These are phyloP conservation scores for Atopsyche davidsoni DNA, from an alignment of 1,140 invertebrate species.

Conservation along the genomic window DNA sequence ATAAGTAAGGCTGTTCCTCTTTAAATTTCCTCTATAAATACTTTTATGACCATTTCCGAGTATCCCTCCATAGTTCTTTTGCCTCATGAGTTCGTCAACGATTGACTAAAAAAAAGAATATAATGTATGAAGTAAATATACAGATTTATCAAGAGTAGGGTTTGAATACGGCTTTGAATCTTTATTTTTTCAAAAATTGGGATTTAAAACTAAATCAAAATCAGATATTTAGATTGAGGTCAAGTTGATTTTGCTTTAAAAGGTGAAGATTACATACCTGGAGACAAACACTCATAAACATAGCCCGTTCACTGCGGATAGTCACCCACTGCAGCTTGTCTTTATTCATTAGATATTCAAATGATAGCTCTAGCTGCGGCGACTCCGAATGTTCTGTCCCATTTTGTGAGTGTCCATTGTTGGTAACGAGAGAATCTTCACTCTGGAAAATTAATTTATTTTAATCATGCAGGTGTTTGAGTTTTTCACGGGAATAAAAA, in stretches of 20 bases:
- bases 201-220: too few species aligned
- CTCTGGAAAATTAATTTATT: constrained; percentile 19
- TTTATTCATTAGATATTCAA: constrained; percentile 93
- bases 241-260: too few species aligned
- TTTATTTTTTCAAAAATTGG: too few species aligned
- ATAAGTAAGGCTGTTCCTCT: constrained; percentile 43
- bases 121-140: too few species aligned
- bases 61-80: constrained; percentile 47
- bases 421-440: constrained; percentile 17
- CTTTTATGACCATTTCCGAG: constrained; percentile 42
- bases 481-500: too few species aligned
- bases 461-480: too few species aligned
- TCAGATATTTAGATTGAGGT: too few species aligned
- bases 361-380: constrained; percentile 71
- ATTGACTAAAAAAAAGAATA: constrained; percentile 54
- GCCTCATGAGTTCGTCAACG: constrained; percentile 88
- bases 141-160: too few species aligned
- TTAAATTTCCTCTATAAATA: constrained; percentile 30
- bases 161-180: too few species aligned
- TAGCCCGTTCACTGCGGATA: constrained; percentile 82
- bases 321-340: constrained; percentile 91
- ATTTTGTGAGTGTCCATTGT: constrained; percentile 25
- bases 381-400: constrained; percentile 13
- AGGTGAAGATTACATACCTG: constrained; percentile 49
- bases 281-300: constrained; percentile 90